Conservation (phyloP, 1,140 invertebrate species). For the Caerostris extrusa region DNA sequence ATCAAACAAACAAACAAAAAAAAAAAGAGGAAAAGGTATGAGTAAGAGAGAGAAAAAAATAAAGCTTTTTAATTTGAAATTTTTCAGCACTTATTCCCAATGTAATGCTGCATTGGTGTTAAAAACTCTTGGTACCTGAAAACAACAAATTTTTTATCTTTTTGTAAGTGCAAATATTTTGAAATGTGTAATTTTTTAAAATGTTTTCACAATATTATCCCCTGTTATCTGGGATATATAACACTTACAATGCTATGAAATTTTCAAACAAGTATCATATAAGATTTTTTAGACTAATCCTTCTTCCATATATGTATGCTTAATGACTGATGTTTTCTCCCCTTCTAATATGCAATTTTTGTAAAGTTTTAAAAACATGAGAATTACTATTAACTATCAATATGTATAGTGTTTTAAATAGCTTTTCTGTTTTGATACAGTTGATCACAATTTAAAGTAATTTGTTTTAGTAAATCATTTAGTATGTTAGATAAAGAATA, state of each 20-base stretch:
- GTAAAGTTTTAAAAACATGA: background rate
- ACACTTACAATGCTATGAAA: background rate
- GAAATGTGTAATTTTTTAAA: constrained; percentile 59
- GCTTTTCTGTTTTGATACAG: background rate
- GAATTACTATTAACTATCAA: background rate
- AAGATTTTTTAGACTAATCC: background rate
- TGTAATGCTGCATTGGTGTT: constrained; percentile 4
- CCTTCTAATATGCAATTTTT: background rate
- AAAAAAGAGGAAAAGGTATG: background rate
- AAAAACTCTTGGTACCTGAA: constrained; percentile 61
- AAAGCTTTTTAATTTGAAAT: background rate
- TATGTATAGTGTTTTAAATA: background rate
- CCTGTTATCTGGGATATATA: background rate
- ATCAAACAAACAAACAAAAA: too few species aligned
- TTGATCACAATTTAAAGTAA: background rate
- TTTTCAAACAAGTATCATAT: constrained; percentile 11
- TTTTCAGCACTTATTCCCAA: background rate
- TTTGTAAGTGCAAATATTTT: constrained; percentile 73
- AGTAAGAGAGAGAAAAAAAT: too few species aligned
- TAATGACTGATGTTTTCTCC: background rate
- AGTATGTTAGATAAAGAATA: too few species aligned
- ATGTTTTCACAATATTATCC: constrained; percentile 1
- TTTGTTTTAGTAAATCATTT: background rate
- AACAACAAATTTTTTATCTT: constrained; percentile 69
- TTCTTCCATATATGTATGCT: background rate